Conservation (phyloP, 2,797 vertebrate genomes). For the Pangasius sanitwongsei region DNA sequence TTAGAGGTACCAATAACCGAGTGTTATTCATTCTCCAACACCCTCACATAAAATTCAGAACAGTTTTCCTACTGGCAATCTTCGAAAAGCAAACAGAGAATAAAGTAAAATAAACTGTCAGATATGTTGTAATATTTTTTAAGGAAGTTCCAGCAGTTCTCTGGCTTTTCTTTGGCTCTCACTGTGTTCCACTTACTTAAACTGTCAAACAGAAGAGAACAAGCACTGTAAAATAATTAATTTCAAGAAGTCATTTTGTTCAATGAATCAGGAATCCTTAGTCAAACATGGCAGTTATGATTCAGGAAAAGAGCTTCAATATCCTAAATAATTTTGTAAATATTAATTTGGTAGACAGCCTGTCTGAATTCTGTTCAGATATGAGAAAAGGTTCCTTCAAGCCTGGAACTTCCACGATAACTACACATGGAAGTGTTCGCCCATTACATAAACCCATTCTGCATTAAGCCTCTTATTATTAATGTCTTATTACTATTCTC, state of each 20-base stretch:
- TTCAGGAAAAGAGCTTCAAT: neutral
- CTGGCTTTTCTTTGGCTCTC: neutral
- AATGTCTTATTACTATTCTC: neutral
- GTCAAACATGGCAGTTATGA: neutral
- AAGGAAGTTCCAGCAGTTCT: neutral
- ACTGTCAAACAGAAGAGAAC: neutral
- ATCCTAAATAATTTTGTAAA: neutral
- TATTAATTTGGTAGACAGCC: neutral
- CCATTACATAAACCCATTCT: neutral
- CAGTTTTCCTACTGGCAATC: neutral
- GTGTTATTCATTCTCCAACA: neutral
- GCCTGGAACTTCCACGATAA: neutral
- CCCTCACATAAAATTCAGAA: neutral
- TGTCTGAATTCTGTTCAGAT: neutral
- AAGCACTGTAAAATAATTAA: neutral
- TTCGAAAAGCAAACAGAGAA: neutral
- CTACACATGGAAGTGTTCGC: neutral
- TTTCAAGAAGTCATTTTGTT: neutral
- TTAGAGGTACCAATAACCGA: neutral
- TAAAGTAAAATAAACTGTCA: neutral
- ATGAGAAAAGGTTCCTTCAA: neutral
- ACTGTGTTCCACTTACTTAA: neutral
- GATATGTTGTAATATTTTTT: neutral
- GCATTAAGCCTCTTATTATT: neutral
- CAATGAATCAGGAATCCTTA: neutral